Evolutionary conservation across 2,888 invertebrate species (phyloP).

Genomic region (Ectemnius lituratus): DNA sequence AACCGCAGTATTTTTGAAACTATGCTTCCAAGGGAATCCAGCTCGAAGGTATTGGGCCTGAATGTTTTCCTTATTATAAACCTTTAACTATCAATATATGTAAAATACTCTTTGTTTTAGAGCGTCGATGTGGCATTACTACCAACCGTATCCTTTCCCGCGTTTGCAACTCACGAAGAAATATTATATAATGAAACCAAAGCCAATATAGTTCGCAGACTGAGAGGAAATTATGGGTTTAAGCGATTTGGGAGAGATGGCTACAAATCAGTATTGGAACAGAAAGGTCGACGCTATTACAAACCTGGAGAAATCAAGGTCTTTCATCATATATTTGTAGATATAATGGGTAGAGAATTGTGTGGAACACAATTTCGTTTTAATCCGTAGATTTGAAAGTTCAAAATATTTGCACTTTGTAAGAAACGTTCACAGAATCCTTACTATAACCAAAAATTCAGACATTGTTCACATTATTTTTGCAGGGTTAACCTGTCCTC

Average conservation of each 20-base stretch:
- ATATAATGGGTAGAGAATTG: too few species aligned
- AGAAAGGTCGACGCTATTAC: conserved; percentile 88
- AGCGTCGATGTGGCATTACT: conserved; percentile 95
- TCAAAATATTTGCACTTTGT: not conserved
- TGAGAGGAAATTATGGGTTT: conserved; percentile 95
- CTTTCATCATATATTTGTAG: conserved; percentile 33
- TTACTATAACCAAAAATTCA: too few species aligned
- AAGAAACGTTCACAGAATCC: not conserved
- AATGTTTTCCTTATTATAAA: too few species aligned
- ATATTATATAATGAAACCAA: conserved; percentile 92
- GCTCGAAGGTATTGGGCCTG: conserved; percentile 89
- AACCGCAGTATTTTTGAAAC: conserved; percentile 99
- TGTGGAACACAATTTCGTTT: too few species aligned
- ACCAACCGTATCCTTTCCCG: conserved; percentile 97
- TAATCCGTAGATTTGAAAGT: too few species aligned
- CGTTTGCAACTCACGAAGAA: conserved; percentile 98
- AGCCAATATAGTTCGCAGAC: conserved; percentile 87
- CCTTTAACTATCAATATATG: too few species aligned
- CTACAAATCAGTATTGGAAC: conserved; percentile 92
- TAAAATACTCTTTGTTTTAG: conserved; percentile 76
- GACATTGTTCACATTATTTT: too few species aligned
- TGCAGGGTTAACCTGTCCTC: too few species aligned
- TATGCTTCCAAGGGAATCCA: conserved; percentile 97
- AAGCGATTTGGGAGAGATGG: conserved; percentile 97
- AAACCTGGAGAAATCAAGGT: conserved; percentile 92